A percentile compares a stretch with the other conserved stretches of the same genome.
These are phyloP conservation scores for Sinella curviseta DNA, from an alignment of 1,140 invertebrate genomes.

Conservation along the genomic window DNA sequence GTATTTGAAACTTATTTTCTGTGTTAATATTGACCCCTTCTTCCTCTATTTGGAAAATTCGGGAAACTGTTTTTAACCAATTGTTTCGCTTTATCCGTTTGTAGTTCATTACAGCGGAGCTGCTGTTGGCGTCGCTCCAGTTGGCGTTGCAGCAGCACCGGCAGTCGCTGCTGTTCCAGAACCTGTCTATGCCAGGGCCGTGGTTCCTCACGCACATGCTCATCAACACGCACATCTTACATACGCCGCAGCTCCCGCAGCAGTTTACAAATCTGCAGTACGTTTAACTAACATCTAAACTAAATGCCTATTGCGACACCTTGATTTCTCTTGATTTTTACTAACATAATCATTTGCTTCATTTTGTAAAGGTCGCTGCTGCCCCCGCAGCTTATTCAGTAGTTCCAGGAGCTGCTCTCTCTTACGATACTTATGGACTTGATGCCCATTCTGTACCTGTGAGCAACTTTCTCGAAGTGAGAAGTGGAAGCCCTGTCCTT, in stretches of 20 bases:
- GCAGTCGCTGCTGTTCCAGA: not conserved
- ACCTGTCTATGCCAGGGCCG: not conserved
- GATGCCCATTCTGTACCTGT: not conserved
- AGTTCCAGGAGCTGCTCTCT: not conserved
- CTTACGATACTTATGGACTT: not conserved
- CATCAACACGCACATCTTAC: too few relatives aligned
- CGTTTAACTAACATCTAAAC: not conserved
- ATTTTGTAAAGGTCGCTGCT: not conserved
- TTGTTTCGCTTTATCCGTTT: too few relatives aligned
- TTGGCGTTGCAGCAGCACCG: not conserved
- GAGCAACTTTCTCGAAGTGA: not conserved
- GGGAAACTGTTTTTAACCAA: too few relatives aligned
- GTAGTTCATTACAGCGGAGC: not conserved
- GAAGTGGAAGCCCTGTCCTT: not conserved
- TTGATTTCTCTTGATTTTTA: not conserved
- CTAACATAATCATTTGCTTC: not conserved
- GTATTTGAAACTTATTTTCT: too few relatives aligned
- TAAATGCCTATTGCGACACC: not conserved
- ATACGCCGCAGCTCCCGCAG: not conserved
- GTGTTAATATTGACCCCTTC: too few relatives aligned
- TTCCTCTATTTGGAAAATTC: too few relatives aligned
- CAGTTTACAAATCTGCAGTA: not conserved
- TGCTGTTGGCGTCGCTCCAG: conserved; percentile 1
- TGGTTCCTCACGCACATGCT: too few relatives aligned
- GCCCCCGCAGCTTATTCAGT: not conserved